Evolutionary conservation across 2,888 invertebrate genomes (phyloP).

Genomic region (Andrena trimmerana): DNA sequence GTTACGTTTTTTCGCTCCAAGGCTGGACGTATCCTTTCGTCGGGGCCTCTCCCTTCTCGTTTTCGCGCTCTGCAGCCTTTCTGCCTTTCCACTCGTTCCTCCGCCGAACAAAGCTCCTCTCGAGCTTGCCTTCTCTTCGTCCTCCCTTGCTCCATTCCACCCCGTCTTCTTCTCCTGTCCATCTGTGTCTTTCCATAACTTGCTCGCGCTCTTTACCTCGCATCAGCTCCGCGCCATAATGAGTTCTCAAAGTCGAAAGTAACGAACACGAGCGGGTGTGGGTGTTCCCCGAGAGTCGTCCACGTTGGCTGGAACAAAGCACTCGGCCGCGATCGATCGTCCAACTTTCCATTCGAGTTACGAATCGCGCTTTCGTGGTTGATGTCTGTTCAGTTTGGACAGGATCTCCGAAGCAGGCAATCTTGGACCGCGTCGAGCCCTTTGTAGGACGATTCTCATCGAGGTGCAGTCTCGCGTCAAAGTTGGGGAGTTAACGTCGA

Average conservation of each 20-base stretch:
- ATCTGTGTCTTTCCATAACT: slow-evolving; percentile 42
- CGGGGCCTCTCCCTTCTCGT: slow-evolving; percentile 64
- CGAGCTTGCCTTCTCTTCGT: slow-evolving; percentile 34
- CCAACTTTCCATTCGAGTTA: slow-evolving; percentile 3
- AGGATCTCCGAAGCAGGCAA: background rate
- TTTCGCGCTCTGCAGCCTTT: slow-evolving; percentile 32
- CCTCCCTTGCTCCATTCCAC: slow-evolving; percentile 14
- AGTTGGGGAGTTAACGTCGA: too few species aligned
- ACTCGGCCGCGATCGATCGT: slow-evolving; percentile 1
- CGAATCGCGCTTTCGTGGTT: background rate
- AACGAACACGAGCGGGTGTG: background rate
- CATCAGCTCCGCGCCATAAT: background rate
- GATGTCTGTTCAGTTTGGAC: background rate
- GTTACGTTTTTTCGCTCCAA: slow-evolving; percentile 83
- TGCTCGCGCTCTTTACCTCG: background rate
- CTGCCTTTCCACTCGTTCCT: slow-evolving; percentile 35
- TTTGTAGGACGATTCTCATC: background rate
- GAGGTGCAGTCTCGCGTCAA: too few species aligned
- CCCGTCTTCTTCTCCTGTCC: background rate
- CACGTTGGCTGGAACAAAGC: slow-evolving; percentile 3
- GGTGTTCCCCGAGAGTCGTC: slow-evolving; percentile 3
- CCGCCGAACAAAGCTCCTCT: background rate
- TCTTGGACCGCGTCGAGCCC: background rate
- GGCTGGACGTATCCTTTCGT: slow-evolving; percentile 80
- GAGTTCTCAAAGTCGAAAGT: background rate